Conservation (phyloP, 1,140 invertebrate species). For the Liolophura sinensis region DNA sequence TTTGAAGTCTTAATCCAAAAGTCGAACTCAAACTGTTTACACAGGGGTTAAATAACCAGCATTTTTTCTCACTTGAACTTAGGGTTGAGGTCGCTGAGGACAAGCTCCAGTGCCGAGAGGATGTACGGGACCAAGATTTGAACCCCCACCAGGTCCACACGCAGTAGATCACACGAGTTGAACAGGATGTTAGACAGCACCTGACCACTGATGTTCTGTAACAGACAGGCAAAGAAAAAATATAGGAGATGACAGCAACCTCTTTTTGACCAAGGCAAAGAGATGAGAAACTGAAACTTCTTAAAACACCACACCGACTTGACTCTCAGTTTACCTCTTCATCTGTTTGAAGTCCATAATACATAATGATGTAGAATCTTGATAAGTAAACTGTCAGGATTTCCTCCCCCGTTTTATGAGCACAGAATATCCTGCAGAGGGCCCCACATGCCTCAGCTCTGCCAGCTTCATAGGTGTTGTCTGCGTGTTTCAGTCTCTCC, state of each 20-base stretch:
- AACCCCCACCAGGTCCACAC: slow-evolving; percentile 91
- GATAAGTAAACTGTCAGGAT: slow-evolving; percentile 93
- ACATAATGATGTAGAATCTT: slow-evolving; percentile 89
- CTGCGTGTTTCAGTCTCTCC: slow-evolving; percentile 17
- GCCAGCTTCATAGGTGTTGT: slow-evolving; percentile 66
- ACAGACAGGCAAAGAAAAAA: slow-evolving; percentile 7
- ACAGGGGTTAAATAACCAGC: neutral
- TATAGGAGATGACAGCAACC: neutral
- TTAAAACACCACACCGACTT: slow-evolving; percentile 7
- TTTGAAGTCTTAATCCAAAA: no score
- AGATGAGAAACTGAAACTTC: neutral
- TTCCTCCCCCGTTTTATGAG: slow-evolving; percentile 94
- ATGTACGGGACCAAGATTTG: slow-evolving; percentile 87
- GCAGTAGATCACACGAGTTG: slow-evolving; percentile 72
- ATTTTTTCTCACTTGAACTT: slow-evolving; percentile 41
- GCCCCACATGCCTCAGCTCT: slow-evolving; percentile 94
- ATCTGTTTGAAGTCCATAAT: slow-evolving; percentile 78
- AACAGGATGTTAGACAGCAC: slow-evolving; percentile 78
- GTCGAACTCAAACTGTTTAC: neutral
- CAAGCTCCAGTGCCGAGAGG: slow-evolving; percentile 84
- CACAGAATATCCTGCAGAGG: slow-evolving; percentile 92
- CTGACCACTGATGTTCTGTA: slow-evolving; percentile 54
- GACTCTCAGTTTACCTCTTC: no score
- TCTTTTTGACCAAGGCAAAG: neutral
- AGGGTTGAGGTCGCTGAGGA: slow-evolving; percentile 71